Percentiles rank a stretch among this genome's conserved stretches.
These are phyloP conservation scores for Lissonota sp. DNA, from an alignment of 2,888 invertebrate genomes.

Conservation along the genomic window DNA sequence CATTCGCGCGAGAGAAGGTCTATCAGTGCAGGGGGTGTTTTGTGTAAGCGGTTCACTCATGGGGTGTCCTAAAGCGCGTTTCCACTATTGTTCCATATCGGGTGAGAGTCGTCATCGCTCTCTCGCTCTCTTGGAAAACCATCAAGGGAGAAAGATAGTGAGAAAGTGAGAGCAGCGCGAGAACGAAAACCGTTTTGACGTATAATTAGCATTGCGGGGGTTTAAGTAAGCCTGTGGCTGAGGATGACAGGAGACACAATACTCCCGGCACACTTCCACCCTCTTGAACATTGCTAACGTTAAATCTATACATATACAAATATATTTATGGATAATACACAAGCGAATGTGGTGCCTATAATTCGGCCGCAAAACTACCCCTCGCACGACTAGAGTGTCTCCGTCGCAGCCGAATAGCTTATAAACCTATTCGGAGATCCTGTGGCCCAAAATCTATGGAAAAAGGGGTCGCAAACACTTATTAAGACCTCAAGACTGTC, in stretches of 20 bases:
- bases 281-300: slow-evolving; percentile 46
- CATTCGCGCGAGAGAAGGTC: slow-evolving; percentile 5
- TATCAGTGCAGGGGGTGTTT: slow-evolving; percentile 37
- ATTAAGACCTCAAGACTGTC: background rate
- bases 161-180: slow-evolving; percentile 61
- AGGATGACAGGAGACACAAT: slow-evolving; percentile 82
- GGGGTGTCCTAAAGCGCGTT: slow-evolving; percentile 35
- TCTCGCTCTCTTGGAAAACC: slow-evolving; percentile 40
- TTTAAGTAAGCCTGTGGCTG: slow-evolving; percentile 79
- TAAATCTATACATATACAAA: slow-evolving; percentile 16
- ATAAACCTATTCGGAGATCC: slow-evolving; percentile 77
- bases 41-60: slow-evolving; percentile 1
- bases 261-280: slow-evolving; percentile 67
- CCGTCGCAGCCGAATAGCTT: slow-evolving; percentile 42
- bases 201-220: slow-evolving; percentile 82
- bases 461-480: slow-evolving; percentile 11
- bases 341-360: slow-evolving; percentile 65
- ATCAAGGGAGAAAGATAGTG: background rate
- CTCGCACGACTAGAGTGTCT: slow-evolving; percentile 53
- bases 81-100: slow-evolving; percentile 74
- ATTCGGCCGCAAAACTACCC: slow-evolving; percentile 75
- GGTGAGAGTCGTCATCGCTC: slow-evolving; percentile 69
- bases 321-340: slow-evolving; percentile 8
- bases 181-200: slow-evolving; percentile 74
- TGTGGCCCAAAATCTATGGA: too few species aligned